A percentile compares a stretch with the other conserved stretches of the same genome.
These are phyloP conservation scores for Sarcophaga peregrina DNA, from an alignment of 1,140 invertebrate genomes.

Conservation along the genomic window DNA sequence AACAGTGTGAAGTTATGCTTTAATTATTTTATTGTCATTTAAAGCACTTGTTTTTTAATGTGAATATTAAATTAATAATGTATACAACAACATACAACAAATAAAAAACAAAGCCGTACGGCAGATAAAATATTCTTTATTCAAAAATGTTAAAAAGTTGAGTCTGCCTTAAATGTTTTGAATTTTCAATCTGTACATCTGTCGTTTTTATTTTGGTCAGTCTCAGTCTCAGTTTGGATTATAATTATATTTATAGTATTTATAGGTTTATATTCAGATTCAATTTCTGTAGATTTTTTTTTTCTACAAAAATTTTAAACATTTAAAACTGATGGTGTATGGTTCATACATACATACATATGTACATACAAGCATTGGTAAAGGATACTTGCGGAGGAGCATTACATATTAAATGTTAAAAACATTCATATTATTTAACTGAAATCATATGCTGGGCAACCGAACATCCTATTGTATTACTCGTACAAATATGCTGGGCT, in stretches of 20 bases:
- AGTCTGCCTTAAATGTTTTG: no score
- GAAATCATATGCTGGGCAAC: no score
- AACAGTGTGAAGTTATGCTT: slow-evolving; percentile 39
- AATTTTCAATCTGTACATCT: slow-evolving; percentile 15
- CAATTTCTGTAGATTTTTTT: background rate
- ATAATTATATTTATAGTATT: slow-evolving; percentile 34
- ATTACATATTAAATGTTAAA: no score
- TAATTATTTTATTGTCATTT: slow-evolving; percentile 42
- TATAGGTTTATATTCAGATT: background rate
- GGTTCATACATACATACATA: no score
- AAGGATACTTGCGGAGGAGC: no score
- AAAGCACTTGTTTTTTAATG: slow-evolving; percentile 29
- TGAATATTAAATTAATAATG: slow-evolving; percentile 36
- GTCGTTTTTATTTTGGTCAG: slow-evolving; percentile 17
- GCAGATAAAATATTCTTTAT: no score
- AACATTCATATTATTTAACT: no score
- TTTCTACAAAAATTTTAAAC: background rate
- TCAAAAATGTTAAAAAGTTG: no score
- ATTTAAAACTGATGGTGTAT: background rate
- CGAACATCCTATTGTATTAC: no score
- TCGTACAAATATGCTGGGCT: no score
- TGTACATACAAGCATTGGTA: no score
- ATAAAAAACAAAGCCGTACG: background rate
- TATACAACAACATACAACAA: background rate
- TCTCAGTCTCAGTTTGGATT: background rate